Conservation (phyloP, 2,797 vertebrate genomes). For the Tiaroga cobitis region DNA sequence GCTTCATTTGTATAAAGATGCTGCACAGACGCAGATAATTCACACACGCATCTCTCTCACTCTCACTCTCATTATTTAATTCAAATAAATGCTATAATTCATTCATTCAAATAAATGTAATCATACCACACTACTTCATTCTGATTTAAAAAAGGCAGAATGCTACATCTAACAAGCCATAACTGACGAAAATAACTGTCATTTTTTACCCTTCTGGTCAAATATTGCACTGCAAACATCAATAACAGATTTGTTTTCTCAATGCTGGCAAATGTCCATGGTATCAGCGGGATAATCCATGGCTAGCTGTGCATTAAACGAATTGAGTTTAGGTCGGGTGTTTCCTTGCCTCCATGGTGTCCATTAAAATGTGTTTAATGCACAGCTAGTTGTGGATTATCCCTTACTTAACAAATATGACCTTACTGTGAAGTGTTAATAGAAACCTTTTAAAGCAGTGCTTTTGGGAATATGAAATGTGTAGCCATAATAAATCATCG, state of each 20-base stretch:
- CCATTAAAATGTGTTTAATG: background rate
- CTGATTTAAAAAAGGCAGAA: too few species aligned
- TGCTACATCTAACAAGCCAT: background rate
- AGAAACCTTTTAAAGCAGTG: background rate
- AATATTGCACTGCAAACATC: background rate
- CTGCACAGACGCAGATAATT: too few species aligned
- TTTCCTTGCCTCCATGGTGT: background rate
- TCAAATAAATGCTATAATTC: too few species aligned
- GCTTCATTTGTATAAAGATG: too few species aligned
- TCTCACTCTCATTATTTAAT: too few species aligned
- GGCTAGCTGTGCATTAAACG: background rate
- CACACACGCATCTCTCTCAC: too few species aligned
- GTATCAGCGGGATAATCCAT: background rate
- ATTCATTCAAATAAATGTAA: background rate
- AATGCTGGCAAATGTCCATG: background rate
- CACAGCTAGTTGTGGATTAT: background rate
- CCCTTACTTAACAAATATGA: background rate
- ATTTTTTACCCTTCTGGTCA: background rate
- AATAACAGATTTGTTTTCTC: background rate
- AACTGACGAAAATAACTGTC: background rate
- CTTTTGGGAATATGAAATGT: background rate
- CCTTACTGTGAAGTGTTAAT: background rate
- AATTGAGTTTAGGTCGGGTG: too few species aligned
- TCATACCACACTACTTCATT: background rate
- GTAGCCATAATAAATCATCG: conserved; percentile 3